These are phyloP conservation scores for Eustalomyia histrio DNA, from an alignment of 2,888 invertebrate species.

Conservation along the genomic window DNA sequence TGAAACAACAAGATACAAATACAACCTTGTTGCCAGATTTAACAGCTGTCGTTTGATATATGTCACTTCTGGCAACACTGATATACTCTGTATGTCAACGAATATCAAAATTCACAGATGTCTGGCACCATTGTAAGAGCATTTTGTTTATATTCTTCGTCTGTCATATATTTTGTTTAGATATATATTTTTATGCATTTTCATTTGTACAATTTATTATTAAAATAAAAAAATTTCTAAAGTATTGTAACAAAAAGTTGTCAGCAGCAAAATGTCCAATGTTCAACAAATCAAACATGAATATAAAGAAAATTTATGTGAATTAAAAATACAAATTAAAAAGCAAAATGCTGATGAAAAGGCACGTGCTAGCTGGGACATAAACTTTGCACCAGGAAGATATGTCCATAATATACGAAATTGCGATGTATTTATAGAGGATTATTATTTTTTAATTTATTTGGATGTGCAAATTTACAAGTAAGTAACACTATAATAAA, in stretches of 20 bases:
- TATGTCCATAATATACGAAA: conserved; percentile 72
- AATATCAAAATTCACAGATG: too few species aligned
- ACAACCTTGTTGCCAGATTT: too few species aligned
- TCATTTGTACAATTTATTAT: too few species aligned
- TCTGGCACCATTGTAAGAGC: too few species aligned
- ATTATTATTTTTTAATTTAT: conserved; percentile 74
- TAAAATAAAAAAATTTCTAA: too few species aligned
- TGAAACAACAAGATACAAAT: too few species aligned
- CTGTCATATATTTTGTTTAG: too few species aligned
- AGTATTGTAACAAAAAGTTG: neutral
- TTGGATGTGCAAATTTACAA: conserved; percentile 71
- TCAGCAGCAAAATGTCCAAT: conserved; percentile 46
- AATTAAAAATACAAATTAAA: conserved; percentile 46
- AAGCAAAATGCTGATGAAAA: neutral
- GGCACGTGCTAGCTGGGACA: neutral
- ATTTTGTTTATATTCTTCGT: too few species aligned
- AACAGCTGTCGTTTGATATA: too few species aligned
- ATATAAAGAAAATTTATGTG: conserved; percentile 62
- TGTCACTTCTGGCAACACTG: too few species aligned
- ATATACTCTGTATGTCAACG: too few species aligned
- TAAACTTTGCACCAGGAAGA: conserved; percentile 53
- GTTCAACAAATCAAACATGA: conserved; percentile 49
- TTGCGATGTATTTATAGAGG: conserved; percentile 76
- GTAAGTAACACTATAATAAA: conserved; percentile 23
- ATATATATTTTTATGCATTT: too few species aligned